Evolutionary conservation across 2,113 vertebrate genomes (phyloP).

Genomic region (Oreochromis niloticus): DNA sequence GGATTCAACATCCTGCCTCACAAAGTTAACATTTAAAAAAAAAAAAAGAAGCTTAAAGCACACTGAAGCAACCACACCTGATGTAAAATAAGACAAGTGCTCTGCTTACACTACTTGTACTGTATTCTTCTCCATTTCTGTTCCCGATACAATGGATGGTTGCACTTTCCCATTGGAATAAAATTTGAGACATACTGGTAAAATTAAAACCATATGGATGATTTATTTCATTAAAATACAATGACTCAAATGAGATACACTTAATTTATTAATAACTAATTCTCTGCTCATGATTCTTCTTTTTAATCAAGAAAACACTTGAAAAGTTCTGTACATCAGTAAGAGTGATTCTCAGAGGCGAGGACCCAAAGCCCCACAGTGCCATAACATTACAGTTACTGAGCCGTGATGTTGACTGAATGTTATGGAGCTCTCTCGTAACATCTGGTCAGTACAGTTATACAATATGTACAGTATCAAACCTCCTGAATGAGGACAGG

Average conservation of each 20-base stretch:
- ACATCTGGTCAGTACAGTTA: conserved; percentile 72
- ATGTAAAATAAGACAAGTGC: conserved; percentile 19
- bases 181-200: conserved; percentile 34
- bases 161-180: conserved; percentile 48
- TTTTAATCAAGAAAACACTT: conserved; percentile 58
- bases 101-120: conserved; percentile 7
- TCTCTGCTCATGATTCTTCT: conserved; percentile 69
- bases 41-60: neutral
- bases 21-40: neutral
- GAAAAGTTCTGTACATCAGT: conserved; percentile 88
- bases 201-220: conserved; percentile 70
- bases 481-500: conserved; percentile 65
- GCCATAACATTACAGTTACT: conserved; percentile 16
- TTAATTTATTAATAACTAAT: conserved; percentile 73
- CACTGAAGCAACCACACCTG: conserved; percentile 5
- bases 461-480: conserved; percentile 92
- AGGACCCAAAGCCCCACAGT: neutral
- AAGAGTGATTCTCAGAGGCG: conserved; percentile 65
- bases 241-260: conserved; percentile 64
- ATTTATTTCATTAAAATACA: conserved; percentile 79
- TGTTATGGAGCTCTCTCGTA: neutral
- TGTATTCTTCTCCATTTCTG: neutral
- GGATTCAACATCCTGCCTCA: neutral
- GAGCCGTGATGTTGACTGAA: neutral
- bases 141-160: neutral